A percentile compares a stretch with the other conserved stretches of the same genome.
These are phyloP conservation scores for Neotragus pygmaeus DNA, from an alignment of 2,113 vertebrate genomes.

Conservation along the genomic window DNA sequence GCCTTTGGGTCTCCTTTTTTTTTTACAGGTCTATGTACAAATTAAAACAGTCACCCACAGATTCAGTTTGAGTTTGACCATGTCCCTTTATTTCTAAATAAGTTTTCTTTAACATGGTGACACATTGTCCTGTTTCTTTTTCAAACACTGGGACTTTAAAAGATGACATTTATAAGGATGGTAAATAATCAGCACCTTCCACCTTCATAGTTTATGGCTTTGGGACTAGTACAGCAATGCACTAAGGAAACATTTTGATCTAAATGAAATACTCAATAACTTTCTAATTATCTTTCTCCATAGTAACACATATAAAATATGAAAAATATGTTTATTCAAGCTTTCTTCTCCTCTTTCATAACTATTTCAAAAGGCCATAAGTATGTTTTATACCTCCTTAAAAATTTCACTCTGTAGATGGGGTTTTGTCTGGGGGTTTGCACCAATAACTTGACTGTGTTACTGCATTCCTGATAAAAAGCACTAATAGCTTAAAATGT, in stretches of 20 bases:
- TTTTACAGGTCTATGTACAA: background rate
- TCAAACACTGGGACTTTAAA: background rate
- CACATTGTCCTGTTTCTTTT: background rate
- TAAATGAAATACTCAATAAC: slow-evolving; percentile 8
- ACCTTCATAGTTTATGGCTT: background rate
- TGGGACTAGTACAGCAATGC: background rate
- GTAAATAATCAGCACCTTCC: background rate
- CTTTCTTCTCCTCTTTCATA: slow-evolving; percentile 9
- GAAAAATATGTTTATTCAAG: slow-evolving; percentile 29
- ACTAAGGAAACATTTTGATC: slow-evolving; percentile 22
- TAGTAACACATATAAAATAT: slow-evolving; percentile 43
- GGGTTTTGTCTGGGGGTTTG: background rate
- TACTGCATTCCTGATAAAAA: background rate
- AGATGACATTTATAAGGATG: background rate
- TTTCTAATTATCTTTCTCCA: slow-evolving; percentile 45
- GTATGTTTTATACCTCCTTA: slow-evolving; percentile 26
- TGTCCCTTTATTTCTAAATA: background rate
- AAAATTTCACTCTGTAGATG: background rate
- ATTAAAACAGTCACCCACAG: background rate
- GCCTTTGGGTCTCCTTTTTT: background rate
- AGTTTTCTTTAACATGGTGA: background rate
- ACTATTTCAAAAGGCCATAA: slow-evolving; percentile 24
- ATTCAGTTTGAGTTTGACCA: background rate
- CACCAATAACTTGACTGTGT: background rate
- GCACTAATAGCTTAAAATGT: background rate